Conservation (phyloP, 2,888 invertebrate genomes). For the Tinea semifulvella region DNA sequence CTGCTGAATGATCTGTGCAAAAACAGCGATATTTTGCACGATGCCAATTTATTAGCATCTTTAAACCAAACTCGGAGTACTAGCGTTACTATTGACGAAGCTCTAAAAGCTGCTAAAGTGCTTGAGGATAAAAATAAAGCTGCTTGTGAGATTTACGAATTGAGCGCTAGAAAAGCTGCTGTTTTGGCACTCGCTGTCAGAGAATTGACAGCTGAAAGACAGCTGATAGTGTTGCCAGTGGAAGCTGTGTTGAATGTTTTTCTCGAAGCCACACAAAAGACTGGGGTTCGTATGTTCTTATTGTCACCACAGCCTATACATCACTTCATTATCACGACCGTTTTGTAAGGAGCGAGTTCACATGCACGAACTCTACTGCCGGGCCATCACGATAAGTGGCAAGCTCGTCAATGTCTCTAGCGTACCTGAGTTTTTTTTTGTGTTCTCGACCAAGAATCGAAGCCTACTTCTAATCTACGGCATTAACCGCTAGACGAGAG, state of each 20-base stretch:
- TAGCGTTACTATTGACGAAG: slow-evolving; percentile 48
- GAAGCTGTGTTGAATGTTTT: slow-evolving; percentile 56
- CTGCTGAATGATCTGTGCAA: slow-evolving; percentile 46
- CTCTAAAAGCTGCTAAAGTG: slow-evolving; percentile 49
- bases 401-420: too few relatives aligned
- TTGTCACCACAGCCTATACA: too few relatives aligned
- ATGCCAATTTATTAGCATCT: slow-evolving; percentile 52
- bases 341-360: too few relatives aligned
- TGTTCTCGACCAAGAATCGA: too few relatives aligned
- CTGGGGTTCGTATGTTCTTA: slow-evolving; percentile 14
- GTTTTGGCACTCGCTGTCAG: slow-evolving; percentile 46
- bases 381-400: too few relatives aligned
- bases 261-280: slow-evolving; percentile 41
- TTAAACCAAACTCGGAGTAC: slow-evolving; percentile 60
- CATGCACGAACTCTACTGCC: too few relatives aligned
- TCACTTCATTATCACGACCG: too few relatives aligned
- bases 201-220: slow-evolving; percentile 34
- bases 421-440: too few relatives aligned
- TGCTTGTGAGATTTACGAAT: slow-evolving; percentile 32
- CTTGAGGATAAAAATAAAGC: slow-evolving; percentile 36
- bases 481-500: too few relatives aligned
- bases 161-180: slow-evolving; percentile 30
- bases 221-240: slow-evolving; percentile 56
- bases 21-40: slow-evolving; percentile 50
- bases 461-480: too few relatives aligned